These are phyloP conservation scores for Gambusia holbrooki DNA, from an alignment of 2,113 vertebrate genomes.

Conservation along the genomic window DNA sequence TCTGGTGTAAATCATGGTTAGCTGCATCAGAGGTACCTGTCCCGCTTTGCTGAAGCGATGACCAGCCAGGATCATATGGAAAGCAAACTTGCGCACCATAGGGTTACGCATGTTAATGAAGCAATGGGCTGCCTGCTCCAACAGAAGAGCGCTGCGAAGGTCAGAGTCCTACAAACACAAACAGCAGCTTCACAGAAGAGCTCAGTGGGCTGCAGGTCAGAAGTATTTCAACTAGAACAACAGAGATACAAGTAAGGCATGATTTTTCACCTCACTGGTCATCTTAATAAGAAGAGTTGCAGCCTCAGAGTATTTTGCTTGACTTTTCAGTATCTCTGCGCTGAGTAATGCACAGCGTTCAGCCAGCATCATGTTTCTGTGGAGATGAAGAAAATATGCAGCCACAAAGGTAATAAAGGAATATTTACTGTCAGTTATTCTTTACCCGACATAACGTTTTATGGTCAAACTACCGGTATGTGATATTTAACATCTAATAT, in stretches of 20 bases:
- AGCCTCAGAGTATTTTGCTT: slow-evolving; percentile 94
- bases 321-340: slow-evolving; percentile 96
- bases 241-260: not conserved
- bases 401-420: no score
- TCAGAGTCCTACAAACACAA: slow-evolving; percentile 88
- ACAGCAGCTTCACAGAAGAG: not conserved
- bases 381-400: not conserved
- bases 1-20: no score
- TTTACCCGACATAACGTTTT: no score
- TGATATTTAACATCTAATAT: not conserved
- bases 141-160: slow-evolving; percentile 92
- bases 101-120: slow-evolving; percentile 98
- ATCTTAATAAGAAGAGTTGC: slow-evolving; percentile 96
- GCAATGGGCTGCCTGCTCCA: slow-evolving; percentile 97
- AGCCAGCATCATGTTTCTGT: slow-evolving; percentile 93
- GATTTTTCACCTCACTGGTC: slow-evolving; percentile 91
- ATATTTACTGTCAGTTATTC: no score
- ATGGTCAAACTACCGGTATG: no score
- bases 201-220: no score
- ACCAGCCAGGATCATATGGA: slow-evolving; percentile 98
- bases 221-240: not conserved
- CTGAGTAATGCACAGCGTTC: slow-evolving; percentile 96
- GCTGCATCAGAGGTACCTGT: slow-evolving; percentile 80
- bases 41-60: slow-evolving; percentile 98
- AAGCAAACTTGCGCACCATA: slow-evolving; percentile 98